Evolutionary conservation across 2,888 invertebrate species (phyloP).

Genomic region (Clivina fossor): DNA sequence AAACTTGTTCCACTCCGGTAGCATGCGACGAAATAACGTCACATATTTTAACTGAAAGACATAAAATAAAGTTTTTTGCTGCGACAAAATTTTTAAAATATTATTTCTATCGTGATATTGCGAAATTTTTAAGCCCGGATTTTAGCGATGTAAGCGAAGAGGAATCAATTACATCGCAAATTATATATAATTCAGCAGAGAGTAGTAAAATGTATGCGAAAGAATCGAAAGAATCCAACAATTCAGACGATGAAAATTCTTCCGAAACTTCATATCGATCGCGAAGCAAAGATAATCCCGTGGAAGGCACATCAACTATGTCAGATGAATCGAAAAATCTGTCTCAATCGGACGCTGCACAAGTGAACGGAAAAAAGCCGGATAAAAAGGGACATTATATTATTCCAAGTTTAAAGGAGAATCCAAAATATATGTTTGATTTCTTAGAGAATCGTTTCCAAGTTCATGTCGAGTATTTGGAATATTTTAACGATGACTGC

Average conservation of each 20-base stretch:
- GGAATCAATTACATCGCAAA: conserved; percentile 11
- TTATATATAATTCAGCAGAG: conserved; percentile 11
- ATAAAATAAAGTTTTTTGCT: background rate
- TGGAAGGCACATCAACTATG: conserved; percentile 10
- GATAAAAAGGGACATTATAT: conserved; percentile 10
- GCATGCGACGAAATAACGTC: background rate
- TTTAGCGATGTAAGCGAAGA: conserved; percentile 4
- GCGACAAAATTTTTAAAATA: too few species aligned
- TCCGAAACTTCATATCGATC: conserved; percentile 8
- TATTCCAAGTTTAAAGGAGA: conserved; percentile 5
- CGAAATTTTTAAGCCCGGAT: too few species aligned
- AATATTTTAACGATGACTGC: background rate
- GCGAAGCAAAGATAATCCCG: conserved; percentile 2
- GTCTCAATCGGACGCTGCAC: background rate
- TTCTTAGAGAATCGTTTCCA: conserved; percentile 20
- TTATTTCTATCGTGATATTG: too few species aligned
- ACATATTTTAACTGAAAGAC: background rate
- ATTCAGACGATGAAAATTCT: conserved; percentile 6
- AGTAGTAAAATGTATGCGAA: background rate
- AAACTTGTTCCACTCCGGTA: conserved; percentile 8
- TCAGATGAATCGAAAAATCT: background rate
- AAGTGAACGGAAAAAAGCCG: conserved; percentile 1
- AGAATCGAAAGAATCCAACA: too few species aligned
- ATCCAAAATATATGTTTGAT: conserved; percentile 13
- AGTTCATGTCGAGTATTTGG: conserved; percentile 6